These are phyloP conservation scores for Thera britannica DNA, from an alignment of 2,888 invertebrate species.

Conservation along the genomic window DNA sequence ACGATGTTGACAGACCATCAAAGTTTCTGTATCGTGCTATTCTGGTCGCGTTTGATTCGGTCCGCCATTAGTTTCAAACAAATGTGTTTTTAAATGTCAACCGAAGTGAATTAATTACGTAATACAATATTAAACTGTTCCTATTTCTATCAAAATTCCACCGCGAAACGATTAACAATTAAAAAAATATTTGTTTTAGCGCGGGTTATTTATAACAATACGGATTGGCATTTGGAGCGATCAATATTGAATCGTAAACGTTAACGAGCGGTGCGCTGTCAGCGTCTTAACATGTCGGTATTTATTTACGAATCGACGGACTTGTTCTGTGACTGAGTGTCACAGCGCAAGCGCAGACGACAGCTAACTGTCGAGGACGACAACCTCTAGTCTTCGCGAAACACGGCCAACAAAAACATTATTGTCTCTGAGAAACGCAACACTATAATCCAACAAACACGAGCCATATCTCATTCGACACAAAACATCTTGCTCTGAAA, in stretches of 20 bases:
- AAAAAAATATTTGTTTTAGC: conserved; percentile 51
- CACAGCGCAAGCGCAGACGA: conserved; percentile 13
- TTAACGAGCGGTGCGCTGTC: conserved; percentile 46
- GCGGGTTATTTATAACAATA: conserved; percentile 52
- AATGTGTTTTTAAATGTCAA: conserved; percentile 42
- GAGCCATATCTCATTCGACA: conserved; percentile 73
- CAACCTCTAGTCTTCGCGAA: conserved; percentile 10
- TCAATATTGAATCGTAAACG: conserved; percentile 59
- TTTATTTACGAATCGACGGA: conserved; percentile 45
- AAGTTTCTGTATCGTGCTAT: conserved; percentile 31
- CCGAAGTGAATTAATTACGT: conserved; percentile 35
- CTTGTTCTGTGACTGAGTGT: conserved; percentile 28
- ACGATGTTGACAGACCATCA: conserved; percentile 35
- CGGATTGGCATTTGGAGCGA: conserved; percentile 48
- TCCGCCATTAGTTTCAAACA: conserved; percentile 34
- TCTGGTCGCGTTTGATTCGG: conserved; percentile 28
- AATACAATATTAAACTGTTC: conserved; percentile 35
- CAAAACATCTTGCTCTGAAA: conserved; percentile 75
- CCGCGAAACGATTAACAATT: conserved; percentile 41
- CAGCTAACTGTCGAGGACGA: conserved; percentile 16
- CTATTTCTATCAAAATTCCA: conserved; percentile 40
- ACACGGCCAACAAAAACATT: conserved; percentile 73
- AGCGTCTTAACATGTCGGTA: conserved; percentile 56
- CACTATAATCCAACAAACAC: conserved; percentile 62
- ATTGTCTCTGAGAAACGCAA: conserved; percentile 47